Evolutionary conservation across 1,140 invertebrate genomes (phyloP), one percentile per base, ranked within the genome.

Genomic region (Drosophila tani): DNA sequence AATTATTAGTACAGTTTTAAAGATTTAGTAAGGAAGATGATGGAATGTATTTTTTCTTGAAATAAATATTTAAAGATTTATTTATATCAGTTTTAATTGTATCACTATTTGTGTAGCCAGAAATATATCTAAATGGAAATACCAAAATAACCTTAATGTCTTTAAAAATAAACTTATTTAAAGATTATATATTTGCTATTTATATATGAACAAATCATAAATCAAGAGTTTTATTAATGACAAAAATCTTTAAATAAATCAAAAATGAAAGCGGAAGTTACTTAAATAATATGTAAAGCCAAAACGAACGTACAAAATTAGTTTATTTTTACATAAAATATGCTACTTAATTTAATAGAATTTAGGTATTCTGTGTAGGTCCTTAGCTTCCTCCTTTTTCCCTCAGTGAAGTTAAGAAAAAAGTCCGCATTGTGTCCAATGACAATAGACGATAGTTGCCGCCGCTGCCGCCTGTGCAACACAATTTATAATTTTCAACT

Each of bases 401-500:
- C 3, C 53, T 12, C 51, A 67, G 55, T 62, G 24, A 21, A 47
- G 32, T 11, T 2, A 3, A 2, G 46, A 27, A 64, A 40, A 64
- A 57, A 49, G 24, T 53, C 67, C 7, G 56, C 65, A 53, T 50
- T 70, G 63, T 77, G 50, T 55, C 43, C 43, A 14, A 46, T 51
- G 38, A 68, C 74, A 69, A 68, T 68, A n/a, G 55, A 43, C 41
- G 66, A 69, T 69, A 69, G 43, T 56, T 47, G 29, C 68, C 35
- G 40, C 38, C 38, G 8, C 14, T 32, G 58, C 51, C 53, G 27
- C 32, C 51, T 38, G 53, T 68, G 50, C 64, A 77, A 78, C 49
- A 53, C 74, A 78, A 78, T 84, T 51, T 71, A 78, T 74, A 67
- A 75, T 53, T 79, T 50, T 51, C 32, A 74, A 58, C 57, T 79